Base-by-base conservation (phyloP, 2,797 vertebrate species). In the Dromococcyx pavoninus region DNA sequence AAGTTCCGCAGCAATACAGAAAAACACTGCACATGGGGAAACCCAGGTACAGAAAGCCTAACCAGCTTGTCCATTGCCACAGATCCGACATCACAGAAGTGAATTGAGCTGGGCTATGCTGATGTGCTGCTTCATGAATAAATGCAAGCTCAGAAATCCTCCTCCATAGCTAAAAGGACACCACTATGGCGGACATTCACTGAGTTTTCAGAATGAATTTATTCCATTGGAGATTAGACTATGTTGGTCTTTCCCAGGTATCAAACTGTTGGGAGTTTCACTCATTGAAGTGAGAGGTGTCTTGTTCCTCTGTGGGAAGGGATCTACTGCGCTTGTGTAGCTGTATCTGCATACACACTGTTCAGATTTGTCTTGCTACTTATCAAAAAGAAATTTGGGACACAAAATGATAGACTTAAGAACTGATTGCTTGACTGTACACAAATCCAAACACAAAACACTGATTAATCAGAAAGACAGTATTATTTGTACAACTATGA, bases 131-230 rank as follows among this genome's bases (percentile, higher is more conserved):
- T 56, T 41, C 13, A 3, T 15, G 22, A 62, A 57, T 2, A 11
- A 11, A 3, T 2, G 10, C 2, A 15, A 77, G 17, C 10, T 73
- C 48, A 60, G 65, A 11, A 9, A 62, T n/a, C 27, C 24, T 54
- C n/a, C 43, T 69, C 56, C 28, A 11, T 3, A 60, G 19, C 70
- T 30, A 17, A 67, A 80, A 48, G 27, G 30, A 41, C 24, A 54
- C 0, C 0, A 9, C 12, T 56, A 5, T 5, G 7, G 7, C 14
- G 17, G 43, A 24, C 30, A 28, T 19, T 24, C 18, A 23, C 2
- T 5, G 5, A 32, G 6, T 54, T 41, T 80, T 84, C 73, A 19
- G 17, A 39, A 46, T 9, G 3, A 73, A 66, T 25, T 81, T 82
- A 16, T 41, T 75, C 14, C 6, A 5, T 13, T 33, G 66, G 37